These are phyloP conservation scores for Austrofundulus limnaeus DNA, from an alignment of 2,113 vertebrate species.

Conservation along the genomic window DNA sequence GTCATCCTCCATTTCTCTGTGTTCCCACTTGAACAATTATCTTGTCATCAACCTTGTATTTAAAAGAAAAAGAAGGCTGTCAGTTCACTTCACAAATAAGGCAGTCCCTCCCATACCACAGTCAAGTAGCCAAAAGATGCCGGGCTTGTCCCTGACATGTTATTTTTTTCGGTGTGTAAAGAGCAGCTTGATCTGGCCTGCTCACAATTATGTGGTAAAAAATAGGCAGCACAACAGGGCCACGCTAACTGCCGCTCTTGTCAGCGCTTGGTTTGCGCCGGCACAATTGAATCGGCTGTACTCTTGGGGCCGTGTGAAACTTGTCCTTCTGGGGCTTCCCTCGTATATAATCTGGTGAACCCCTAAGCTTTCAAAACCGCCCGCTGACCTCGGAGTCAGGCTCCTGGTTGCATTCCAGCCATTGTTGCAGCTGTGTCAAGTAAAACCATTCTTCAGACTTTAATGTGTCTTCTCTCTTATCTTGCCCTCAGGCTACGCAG, in stretches of 20 bases:
- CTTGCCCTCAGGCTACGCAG: conserved; percentile 82
- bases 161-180: conserved; percentile 73
- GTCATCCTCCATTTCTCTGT: conserved; percentile 55
- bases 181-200: conserved; percentile 72
- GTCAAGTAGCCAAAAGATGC: conserved; percentile 74
- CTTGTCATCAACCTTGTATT: conserved; percentile 74
- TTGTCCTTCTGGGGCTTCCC: conserved; percentile 68
- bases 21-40: conserved; percentile 70
- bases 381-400: conserved; percentile 46
- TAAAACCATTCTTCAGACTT: conserved; percentile 1
- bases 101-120: conserved; percentile 77
- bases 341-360: conserved; percentile 39
- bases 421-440: conserved; percentile 6
- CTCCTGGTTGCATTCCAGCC: conserved; percentile 35
- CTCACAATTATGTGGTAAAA: conserved; percentile 79
- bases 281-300: conserved; percentile 43
- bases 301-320: conserved; percentile 56
- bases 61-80: conserved; percentile 76
- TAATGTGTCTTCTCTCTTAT: not conserved
- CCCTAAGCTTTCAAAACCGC: conserved; percentile 34
- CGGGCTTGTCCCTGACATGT: conserved; percentile 72
- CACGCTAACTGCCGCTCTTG: conserved; percentile 60
- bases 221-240: conserved; percentile 71
- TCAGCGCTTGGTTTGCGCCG: conserved; percentile 70
- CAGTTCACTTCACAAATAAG: conserved; percentile 79